Base-by-base conservation (phyloP, 1,140 invertebrate genomes). In the Tetranychus urticae region DNA sequence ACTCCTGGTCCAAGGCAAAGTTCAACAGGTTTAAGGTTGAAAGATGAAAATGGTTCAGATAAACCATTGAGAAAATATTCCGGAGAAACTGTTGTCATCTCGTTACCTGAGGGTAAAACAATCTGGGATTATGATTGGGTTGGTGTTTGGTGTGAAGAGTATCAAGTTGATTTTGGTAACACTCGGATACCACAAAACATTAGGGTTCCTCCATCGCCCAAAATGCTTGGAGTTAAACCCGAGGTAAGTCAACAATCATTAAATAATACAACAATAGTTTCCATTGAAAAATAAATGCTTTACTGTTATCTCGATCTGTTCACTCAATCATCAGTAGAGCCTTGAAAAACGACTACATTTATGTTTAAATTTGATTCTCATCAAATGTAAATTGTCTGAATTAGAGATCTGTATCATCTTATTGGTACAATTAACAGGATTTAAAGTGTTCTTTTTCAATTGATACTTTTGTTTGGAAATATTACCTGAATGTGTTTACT, bases 151-250 rank as follows among this genome's bases (percentile, higher is more conserved):
- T 87, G 85, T 68, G 81, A 84, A 71, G 84, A 85, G 12, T 90
- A 88, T 73, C 82, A 83, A 36, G 86, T 88, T 2, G 85, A 91
- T 73, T 92, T 92, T 69, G 88, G 86, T 1, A 85, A 89, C 71
- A 78, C 91, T 10, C 69, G 78, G 61, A 79, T 92, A 61, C 84
- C 86, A 0, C 71, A 75, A 34, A 58, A 58, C 45, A 71, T 84
- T 45, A 55, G 87, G 71, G 83, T 92, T 2, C 88, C 88, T 56
- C 88, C 88, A 34, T 89, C 86, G 5, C 78, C 90, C 33, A 86
- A 84, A 74, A 91, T 91, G 86, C 79, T 93, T 7, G 88, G 88
- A 55, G 82, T 91, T 64, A 85, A 85, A 63, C 86, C 87, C 55
- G 87, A 91, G 83, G 88, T 91, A 79, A 36, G 34, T 37, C 13